Base-by-base conservation (phyloP, 2,888 invertebrate species). In the Litoditis marina region DNA sequence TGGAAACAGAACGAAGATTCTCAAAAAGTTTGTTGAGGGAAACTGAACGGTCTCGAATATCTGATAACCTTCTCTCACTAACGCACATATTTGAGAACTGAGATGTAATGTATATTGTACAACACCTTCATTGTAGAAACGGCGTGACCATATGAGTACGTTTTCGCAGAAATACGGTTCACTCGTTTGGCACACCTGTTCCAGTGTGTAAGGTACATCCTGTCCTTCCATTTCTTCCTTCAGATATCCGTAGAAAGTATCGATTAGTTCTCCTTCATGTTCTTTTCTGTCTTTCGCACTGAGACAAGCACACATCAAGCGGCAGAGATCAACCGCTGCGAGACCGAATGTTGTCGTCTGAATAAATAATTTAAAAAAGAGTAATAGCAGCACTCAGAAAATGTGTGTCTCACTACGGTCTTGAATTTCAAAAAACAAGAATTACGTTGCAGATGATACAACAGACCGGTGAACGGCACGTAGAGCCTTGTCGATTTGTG, bases 161-260 rank as follows among this genome's bases (percentile, higher is more conserved):
- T n/a, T n/a, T n/a, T n/a, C n/a, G n/a, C n/a, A n/a, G n/a, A n/a
- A n/a, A n/a, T n/a, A n/a, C n/a, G n/a, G n/a, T n/a, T n/a, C n/a
- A n/a, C 39, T 39, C 39, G 22, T 27, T 27, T 11, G 16, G 13
- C 52, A 32, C 42, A 65, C 64, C 60, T 72, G 69, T 25, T 66
- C 68, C n/a, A 72, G 50, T 27, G 60, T 63, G 42, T 66, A 72
- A 4, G 72, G 72, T 16, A 44, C 31, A 16, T 52, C 44, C 22
- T 50, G n/a, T 25, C 51, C 60, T 32, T 46, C 62, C 0, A 68
- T 49, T 11, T 62, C 68, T 31, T 68, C 68, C 5, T 61, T 27
- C n/a, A 71, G 66, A 46, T 66, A 71, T 4, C 56, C 66, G 39
- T 72, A 72, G 49, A 69, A 72, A 34, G 52, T 60, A 4, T 69